Base-by-base conservation (phyloP, 2,888 invertebrate species). In the Tenthredo scrophulariae region DNA sequence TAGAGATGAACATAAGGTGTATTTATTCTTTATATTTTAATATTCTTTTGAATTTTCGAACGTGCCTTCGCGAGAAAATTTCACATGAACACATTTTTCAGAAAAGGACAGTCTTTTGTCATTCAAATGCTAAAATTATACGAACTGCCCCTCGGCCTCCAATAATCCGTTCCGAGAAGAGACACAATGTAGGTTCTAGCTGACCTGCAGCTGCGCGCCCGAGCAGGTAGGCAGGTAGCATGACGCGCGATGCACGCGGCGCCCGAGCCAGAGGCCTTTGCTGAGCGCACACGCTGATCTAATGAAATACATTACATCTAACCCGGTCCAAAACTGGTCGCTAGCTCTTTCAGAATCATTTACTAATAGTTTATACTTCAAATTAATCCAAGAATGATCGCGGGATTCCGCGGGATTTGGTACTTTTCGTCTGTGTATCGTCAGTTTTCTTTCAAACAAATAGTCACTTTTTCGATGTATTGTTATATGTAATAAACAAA, bases 381-480 rank as follows among this genome's bases (percentile, higher is more conserved):
- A 62, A 62, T 62, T 62, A 22, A 62, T 62, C 62, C 2, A 22
- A 62, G 62, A 62, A 13, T 62, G 62, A 62, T 62, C 62, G 26
- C 26, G 62, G 62, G n/a, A 62, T 62, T 62, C 62, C 26, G 62
- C 62, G 62, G 62, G 62, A 62, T 6, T 62, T 62, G 62, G 62
- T 62, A 62, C 62, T 62, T 62, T 62, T 62, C 62, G 62, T 62
- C 62, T 62, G 37, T 72, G 33, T 72, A 29, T 72, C 37, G n/a
- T 72, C 37, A 72, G 37, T 72, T 72, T 72, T 72, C 72, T 72
- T 72, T 72, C 72, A 37, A 72, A 29, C 5, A 37, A 72, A 72
- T 33, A 72, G 72, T 70, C 70, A 70, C 70, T 70, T 72, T 72
- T 72, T 37, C 33, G 72, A 72, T 33, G 70, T 70, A 70, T 70